Conservation (phyloP, 2,113 vertebrate genomes). For the Lota lota region DNA sequence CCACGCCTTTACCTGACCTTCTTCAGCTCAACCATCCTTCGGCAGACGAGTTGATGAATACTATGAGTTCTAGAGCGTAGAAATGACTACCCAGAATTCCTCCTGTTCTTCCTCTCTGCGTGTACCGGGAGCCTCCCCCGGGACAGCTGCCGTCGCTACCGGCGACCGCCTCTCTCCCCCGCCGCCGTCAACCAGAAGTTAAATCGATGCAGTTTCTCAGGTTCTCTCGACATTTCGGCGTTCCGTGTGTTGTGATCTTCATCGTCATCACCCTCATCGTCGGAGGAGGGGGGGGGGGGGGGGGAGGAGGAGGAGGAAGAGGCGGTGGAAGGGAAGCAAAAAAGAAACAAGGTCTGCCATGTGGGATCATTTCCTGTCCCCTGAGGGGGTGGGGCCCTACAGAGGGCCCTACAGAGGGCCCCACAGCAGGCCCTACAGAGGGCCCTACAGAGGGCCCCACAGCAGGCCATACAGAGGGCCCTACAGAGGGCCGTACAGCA, state of each 20-base stretch:
- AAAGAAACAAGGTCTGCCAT: neutral
- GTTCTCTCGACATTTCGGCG: constrained; percentile 38
- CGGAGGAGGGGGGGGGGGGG: constrained; percentile 23
- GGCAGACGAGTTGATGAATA: neutral
- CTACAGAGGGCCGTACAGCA: too few species aligned
- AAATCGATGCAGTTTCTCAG: constrained; percentile 50
- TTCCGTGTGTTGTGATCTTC: constrained; percentile 49
- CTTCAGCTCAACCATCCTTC: constrained; percentile 3
- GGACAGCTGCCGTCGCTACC: too few species aligned
- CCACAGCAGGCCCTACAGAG: too few species aligned
- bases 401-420: constrained; percentile 84
- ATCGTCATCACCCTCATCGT: constrained; percentile 44
- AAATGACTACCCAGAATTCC: constrained; percentile 23
- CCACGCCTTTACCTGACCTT: neutral
- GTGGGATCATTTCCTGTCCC: neutral
- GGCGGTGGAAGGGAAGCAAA: too few species aligned
- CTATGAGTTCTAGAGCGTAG: constrained; percentile 28
- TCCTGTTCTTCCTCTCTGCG: constrained; percentile 26
- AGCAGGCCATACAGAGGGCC: too few species aligned
- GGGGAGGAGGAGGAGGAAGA: too few species aligned
- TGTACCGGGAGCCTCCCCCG: constrained; percentile 50
- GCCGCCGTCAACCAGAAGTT: constrained; percentile 38
- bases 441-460: too few species aligned
- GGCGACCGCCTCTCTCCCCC: too few species aligned
- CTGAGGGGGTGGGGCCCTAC: neutral